Evolutionary conservation across 2,888 invertebrate genomes (phyloP), one percentile per base, ranked within the genome.

Genomic region (Clivina fossor): DNA sequence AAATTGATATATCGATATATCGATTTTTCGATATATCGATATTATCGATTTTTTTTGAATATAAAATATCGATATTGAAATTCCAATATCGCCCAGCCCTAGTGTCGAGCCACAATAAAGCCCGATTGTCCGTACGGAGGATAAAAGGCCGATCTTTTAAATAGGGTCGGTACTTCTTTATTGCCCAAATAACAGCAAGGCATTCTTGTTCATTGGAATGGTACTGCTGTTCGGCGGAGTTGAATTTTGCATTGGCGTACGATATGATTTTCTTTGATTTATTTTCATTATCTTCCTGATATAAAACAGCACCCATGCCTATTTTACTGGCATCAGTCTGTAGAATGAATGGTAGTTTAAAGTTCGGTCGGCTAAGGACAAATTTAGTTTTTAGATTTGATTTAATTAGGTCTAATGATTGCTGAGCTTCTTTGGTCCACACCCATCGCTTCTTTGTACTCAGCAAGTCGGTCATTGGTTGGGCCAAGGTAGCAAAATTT

Each of bases 271-370:
- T n/a, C n/a, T n/a, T n/a, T n/a, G n/a, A 16, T n/a, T 8, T 13
- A 4, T 4, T 13, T 1, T 18, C 2, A 26, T 54, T 46, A 7
- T 15, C 32, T 16, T 49, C 57, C 22, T 63, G 65, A 20, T 59
- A 63, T 0, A 65, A 49, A 2, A 65, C 65, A 3, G 63, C 64
- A 1, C 60, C 62, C 15, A 61, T 57, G 0, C 62, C 64, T n/a
- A 13, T 2, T 0, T 22, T 32, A 28, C 63, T 61, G 26, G 63
- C 63, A n/a, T n/a, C n/a, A n/a, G n/a, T n/a, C n/a, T n/a, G n/a
- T n/a, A n/a, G n/a, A n/a, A 55, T 20, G 51, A 59, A 65, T 1
- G 58, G 59, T 11, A 32, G 32, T 3, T 19, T 16, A 5, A 54
- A 44, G 22, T 61, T 55, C 1, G 64, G 65, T 1, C 63, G 56